Base-by-base conservation (phyloP, 2,113 vertebrate genomes). In the Tenebrosternarchus preto region DNA sequence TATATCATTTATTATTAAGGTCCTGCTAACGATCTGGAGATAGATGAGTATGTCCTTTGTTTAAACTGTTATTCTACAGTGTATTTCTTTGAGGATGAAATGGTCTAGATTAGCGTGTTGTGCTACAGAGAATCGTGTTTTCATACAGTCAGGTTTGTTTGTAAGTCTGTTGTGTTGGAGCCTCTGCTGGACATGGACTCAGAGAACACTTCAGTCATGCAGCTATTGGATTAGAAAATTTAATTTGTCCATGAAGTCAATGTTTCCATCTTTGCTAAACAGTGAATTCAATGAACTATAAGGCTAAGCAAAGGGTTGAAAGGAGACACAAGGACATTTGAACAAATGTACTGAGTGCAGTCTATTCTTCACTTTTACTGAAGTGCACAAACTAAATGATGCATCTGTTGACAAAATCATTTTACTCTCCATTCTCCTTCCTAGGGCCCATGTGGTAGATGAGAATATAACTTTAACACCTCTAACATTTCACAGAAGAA, bases 1-100 rank as follows among this genome's bases (percentile, higher is more conserved):
- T 50, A 27, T 39, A 69, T 69, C 31, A 43, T 56, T 31, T 31
- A 57, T 24, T 78, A 69, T 39, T 16, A 78, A 59, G 69, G 4
- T 31, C 33, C 76, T n/a, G 22, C 31, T 69, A 25, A 69, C 55
- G 25, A 46, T 57, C 39, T 57, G 57, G n/a, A 16, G 27, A 15
- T 20, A 36, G 61, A 20, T 3, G 61, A 9, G 29, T 68, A 31
- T 16, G n/a, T 16, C 46, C n/a, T 29, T 50, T 27, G 27, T 29
- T 64, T 50, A 64, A 64, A 76, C 6, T 4, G 1, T 39, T 19
- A 12, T 12, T 16, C 56, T 39, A 24, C n/a, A 20, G 63, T n/a
- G 7, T 5, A 36, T 36, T 27, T n/a, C 19, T 4, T 15, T 12
- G 4, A 7, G 6, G 29, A 17, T 16, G 29, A 66, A 31, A 66